Evolutionary conservation across 2,113 vertebrate species (phyloP).

Genomic region (Polypterus bichir): DNA sequence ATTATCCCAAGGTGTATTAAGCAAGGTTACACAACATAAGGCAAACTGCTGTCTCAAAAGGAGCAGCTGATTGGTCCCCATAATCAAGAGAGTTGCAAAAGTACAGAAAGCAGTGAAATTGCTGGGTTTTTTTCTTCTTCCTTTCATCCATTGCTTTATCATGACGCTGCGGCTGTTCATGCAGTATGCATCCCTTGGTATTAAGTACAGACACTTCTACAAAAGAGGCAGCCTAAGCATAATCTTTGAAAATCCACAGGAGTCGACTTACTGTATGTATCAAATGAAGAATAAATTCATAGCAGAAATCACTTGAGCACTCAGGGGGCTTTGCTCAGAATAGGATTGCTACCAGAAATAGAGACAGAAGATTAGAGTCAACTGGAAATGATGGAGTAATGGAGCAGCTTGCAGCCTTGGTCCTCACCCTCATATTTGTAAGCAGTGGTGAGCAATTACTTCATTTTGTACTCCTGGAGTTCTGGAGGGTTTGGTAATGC

Average conservation of each 20-base stretch:
- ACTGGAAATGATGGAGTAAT: not conserved
- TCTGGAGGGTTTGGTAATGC: too few species aligned
- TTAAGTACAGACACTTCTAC: not conserved
- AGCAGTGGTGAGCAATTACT: too few species aligned
- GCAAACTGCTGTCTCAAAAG: too few species aligned
- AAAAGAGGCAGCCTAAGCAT: not conserved
- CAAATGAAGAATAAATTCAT: not conserved
- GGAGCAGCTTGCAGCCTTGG: too few species aligned
- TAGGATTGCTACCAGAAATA: not conserved
- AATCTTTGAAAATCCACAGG: conserved; percentile 4
- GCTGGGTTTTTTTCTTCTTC: too few species aligned
- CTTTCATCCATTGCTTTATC: not conserved
- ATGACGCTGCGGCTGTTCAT: not conserved
- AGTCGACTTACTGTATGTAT: not conserved
- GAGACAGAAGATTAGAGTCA: not conserved
- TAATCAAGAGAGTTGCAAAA: too few species aligned
- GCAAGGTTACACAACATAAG: too few species aligned
- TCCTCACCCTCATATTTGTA: too few species aligned
- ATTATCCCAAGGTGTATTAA: too few species aligned
- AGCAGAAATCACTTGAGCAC: not conserved
- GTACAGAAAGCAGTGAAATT: too few species aligned
- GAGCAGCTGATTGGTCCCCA: too few species aligned
- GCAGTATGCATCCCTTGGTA: not conserved
- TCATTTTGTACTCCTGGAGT: too few species aligned
- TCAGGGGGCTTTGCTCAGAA: not conserved